Evolutionary conservation across 2,113 vertebrate genomes (phyloP), one percentile per base, ranked within the genome.

Genomic region (Copsychus sechellarum): DNA sequence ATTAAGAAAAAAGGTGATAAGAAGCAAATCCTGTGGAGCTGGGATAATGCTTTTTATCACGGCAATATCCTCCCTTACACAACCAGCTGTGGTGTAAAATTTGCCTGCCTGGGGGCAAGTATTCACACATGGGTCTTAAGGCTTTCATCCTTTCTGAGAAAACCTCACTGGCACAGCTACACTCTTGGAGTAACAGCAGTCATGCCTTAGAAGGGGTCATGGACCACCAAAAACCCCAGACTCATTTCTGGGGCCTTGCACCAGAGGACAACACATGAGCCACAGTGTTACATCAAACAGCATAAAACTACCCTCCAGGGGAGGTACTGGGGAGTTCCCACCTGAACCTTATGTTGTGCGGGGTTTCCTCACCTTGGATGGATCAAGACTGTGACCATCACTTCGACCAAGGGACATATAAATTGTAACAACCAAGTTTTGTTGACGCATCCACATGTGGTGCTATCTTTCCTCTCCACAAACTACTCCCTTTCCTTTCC

Each of bases 41-140:
- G 31, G 21, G 17, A 31, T 56, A 31, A 62, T 40, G 57, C 11
- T 56, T 80, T 71, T 48, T 34, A 31, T 47, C 16, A 12, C 0
- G 4, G 11, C 65, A 48, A 25, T 47, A n/a, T 64, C 20, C 48
- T 34, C 16, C 29, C 25, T 64, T 22, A 80, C 21, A 42, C 7
- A 47, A 24, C 4, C 9, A 14, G 2, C 13, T 38, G 2, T 14
- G 10, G 12, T 31, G 20, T 47, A 14, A 56, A 71, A 34, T 5
- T 40, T 0, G 0, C 16, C 23, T 17, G 17, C 24, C 48, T 33
- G 6, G 1, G 8, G 20, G 11, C 40, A 31, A 25, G 21, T 56
- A 34, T 9, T 26, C 34, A 21, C 31, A 26, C 25, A 25, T 8
- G 34, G 50, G 34, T 25, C 15, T 64, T 29, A 54, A 56, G n/a